Evolutionary conservation across 1,140 invertebrate species (phyloP), one percentile per base, ranked within the genome.

Genomic region (Lepeophtheirus salmonis): DNA sequence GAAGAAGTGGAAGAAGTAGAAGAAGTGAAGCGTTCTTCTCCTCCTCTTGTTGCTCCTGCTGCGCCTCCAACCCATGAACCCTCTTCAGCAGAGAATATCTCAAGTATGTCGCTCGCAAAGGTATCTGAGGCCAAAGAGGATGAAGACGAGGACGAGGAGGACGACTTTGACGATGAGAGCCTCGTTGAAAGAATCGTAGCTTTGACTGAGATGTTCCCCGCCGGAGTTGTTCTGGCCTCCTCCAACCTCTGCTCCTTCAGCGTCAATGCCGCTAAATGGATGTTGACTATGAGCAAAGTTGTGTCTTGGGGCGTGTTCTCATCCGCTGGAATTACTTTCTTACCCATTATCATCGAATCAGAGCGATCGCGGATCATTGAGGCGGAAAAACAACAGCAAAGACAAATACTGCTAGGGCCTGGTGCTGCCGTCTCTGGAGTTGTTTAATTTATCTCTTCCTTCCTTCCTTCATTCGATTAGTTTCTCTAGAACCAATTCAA

Each of bases 331-430:
- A 57, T 57, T n/a, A 57, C 25, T 21, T 57, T 57, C 16, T n/a
- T 57, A 12, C 55, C 55, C 22, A 57, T 57, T n/a, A 61, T 61
- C 21, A 61, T 61, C 25, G 59, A 61, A 20, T 50, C 59, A 16
- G 59, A 61, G 50, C 49, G 59, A 25, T 21, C 50, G 22, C 18
- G 48, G 17, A 61, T 61, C 14, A 25, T 52, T 18, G 59, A 61
- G 12, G 48, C 48, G 1, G 41, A 61, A 23, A 61, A 61, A 24
- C 49, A 55, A 16, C 59, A 61, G 50, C 48, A 61, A 30, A 23
- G 48, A 23, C 59, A 61, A 48, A 61, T 61, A 13, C 24, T 61
- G 16, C 49, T 61, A 1, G 59, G 59, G 2, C 59, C 59, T 21
- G 59, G 59, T 1, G 59, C 49, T 13, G 59, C 59, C 14, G 24